Evolutionary conservation across 2,888 invertebrate species (phyloP), one percentile per base, ranked within the genome.

Genomic region (Poecilus cupreus): DNA sequence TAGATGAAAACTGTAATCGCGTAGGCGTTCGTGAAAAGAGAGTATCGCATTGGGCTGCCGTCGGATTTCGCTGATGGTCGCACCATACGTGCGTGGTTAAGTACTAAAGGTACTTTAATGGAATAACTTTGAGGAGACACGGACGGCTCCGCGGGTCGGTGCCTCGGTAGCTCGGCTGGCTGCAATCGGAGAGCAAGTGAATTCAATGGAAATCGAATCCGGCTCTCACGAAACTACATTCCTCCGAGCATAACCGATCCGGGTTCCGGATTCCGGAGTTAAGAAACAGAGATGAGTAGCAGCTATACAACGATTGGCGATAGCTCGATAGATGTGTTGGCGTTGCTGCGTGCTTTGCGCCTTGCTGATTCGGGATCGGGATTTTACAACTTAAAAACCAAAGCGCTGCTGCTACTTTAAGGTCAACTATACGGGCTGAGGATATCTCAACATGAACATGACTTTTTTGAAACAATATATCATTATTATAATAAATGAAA

Each of bases 51-150:
- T 32, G 32, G 32, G 32, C 43, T 3, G 13, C n/a, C 2, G 43
- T 18, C n/a, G 74, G 49, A 74, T 74, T 74, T 24, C 24, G 24
- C 32, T 54, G 51, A 75, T 75, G 32, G 54, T 32, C 18, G 54
- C 54, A 8, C 20, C 37, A 37, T 77, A 77, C 78, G 49, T 78
- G 51, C 78, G 64, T 78, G 64, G 78, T 77, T 79, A 49, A 76
- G 76, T 79, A 79, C 79, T 79, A 51, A 51, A 79, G 60, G 51
- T 79, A 49, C 70, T 79, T 79, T 79, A 79, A 79, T 79, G 68
- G 79, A 79, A 79, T 79, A 79, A 79, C 32, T 79, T 79, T 70
- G 78, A 64, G 64, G 20, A 60, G 76, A 54, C 49, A 75, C 18
- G 76, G 20, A 51, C 32, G 37, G 11, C 6, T 24, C 68, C 18